Base-by-base conservation (phyloP, 92 coral and sea anemone species). In the Porites lobata region DNA sequence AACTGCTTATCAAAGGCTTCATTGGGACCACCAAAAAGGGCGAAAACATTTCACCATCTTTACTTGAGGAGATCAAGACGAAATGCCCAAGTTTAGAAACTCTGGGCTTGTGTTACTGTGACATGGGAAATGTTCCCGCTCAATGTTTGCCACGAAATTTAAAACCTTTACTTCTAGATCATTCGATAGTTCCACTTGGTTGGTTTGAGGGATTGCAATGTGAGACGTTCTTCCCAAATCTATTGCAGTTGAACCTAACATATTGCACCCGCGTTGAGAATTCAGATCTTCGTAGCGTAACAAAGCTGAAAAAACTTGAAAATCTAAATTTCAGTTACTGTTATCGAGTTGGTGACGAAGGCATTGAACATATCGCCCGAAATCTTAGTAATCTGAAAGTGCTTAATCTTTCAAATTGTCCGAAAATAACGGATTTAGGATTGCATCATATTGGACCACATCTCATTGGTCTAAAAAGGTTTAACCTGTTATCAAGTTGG, bases 161-260 rank as follows among this genome's bases (percentile, higher is more conserved):
- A 69, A 98, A 85, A 78, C 85, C 85, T 10, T 88, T 98, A 26
- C 85, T 81, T 56, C 86, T 98, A 9, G 95, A 93, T 70, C 96
- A 96, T 69, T 98, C 99, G n/a, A 96, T 98, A 62, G 94, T 98
- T 8, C 99, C 99, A 1, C 91, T 95, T 75, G 94, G 96, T 50
- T 98, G 98, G 99, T 98, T 98, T 85, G 99, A 96, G 67, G 85
- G 94, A 20, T 79, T 98, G 50, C 86, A 87, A 32, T 87, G 79
- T 22, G 96, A 94, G 64, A 74, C 76, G 32, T 92, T 94, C 71
- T 84, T 98, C 18, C 94, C 94, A 5, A 80, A 91, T 85, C 85
- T 96, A 17, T 75, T 78, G 68, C 89, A 98, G 10, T 81, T 98
- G 43, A 88, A 92, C 65, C 89, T 98, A 38, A 92, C 96, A 1